Base-by-base conservation (phyloP, 2,113 vertebrate species). In the western clawed frog (Xenopus tropicalis) region DNA sequence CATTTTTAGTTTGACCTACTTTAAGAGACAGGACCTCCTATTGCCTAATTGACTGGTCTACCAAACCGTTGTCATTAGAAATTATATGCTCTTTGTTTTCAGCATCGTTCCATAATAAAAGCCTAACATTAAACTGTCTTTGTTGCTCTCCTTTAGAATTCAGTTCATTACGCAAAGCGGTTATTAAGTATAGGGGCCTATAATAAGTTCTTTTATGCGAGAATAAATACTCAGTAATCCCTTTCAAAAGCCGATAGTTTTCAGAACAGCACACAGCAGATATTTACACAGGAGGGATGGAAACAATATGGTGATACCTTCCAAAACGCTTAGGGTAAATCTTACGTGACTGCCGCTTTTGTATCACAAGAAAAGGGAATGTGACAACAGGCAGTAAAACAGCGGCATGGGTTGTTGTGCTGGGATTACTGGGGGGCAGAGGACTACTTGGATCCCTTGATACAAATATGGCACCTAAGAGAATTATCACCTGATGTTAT, bases 161-260 rank as follows among this genome's bases (percentile, higher is more conserved):
- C 66, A 62, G 73, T 63, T 75, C 73, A 75, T 75, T 75, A 75
- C 61, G 43, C 66, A 75, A 62, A 75, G 73, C 52, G 56, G 73
- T 63, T 69, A 75, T 75, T 75, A 75, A 56, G 58, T 69, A 63
- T 63, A 42, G 58, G 57, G 66, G 24, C 58, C 52, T 69, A 63
- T 69, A 76, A 76, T 76, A 69, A 54, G 46, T 63, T 76, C 43
- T 69, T 69, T 76, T 76, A 69, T 76, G 73, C 44, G 62, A 63
- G 73, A 76, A 76, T 63, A 76, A 69, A 56, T 52, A 69, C 57
- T 44, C 25, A 23, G 66, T 63, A 69, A 59, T 74, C 64, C 54
- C 23, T 1, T 24, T 54, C 22, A 59, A 75, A 61, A 54, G 44
- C 72, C 51, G 46, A 10, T 29, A 57, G 57, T 54, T 42, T 54